Base-by-base conservation (phyloP, 2,888 invertebrate genomes). In the Stenchaetothrips biformis region DNA sequence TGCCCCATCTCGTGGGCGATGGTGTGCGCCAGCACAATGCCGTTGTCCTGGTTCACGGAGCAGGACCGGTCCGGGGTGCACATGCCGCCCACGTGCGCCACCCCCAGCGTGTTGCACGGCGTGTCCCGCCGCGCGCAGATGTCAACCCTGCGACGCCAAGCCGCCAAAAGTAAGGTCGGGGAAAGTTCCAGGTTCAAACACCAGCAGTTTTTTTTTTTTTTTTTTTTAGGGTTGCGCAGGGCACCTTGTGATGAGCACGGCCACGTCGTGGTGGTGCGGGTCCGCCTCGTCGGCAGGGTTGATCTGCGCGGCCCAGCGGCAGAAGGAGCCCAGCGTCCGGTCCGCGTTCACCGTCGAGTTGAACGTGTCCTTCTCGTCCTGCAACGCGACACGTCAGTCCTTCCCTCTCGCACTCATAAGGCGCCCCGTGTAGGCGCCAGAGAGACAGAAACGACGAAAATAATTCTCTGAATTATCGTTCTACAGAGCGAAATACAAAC, bases 1-100 rank as follows among this genome's bases (percentile, higher is more conserved):
- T 96, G 96, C 81, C 96, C 96, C 85, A 96, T 88, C 88, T 97
- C 96, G 86, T 97, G 96, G 8, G 96, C 93, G 85, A 96, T 92
- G 83, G 96, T 96, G 88, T 95, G 94, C 48, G 96, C 95, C 81
- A 96, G 89, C 86, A 94, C 92, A 83, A 96, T 93, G 83, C 96
- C 96, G 86, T 93, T 94, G 88, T 96, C 96, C 87, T 96, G 95
- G 86, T 95, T 96, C 85, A 97, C 94, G 85, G 94, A 95, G 86
- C 96, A 96, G 85, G 95, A 95, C 83, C 93, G 90, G 84, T 92
- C 91, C 7, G 93, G 92, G 85, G 94, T 93, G 87, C 96, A 96
- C 92, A 96, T 94, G 79, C 95, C 95, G 0, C 94, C 94, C 83
- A 96, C 94, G 88, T 95, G 95, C 53, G 96, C 96, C 84, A 97